phyloP scores from a whole-genome alignment of 2,797 vertebrate species.

The Paratrypauchen microcephalus region DNA sequence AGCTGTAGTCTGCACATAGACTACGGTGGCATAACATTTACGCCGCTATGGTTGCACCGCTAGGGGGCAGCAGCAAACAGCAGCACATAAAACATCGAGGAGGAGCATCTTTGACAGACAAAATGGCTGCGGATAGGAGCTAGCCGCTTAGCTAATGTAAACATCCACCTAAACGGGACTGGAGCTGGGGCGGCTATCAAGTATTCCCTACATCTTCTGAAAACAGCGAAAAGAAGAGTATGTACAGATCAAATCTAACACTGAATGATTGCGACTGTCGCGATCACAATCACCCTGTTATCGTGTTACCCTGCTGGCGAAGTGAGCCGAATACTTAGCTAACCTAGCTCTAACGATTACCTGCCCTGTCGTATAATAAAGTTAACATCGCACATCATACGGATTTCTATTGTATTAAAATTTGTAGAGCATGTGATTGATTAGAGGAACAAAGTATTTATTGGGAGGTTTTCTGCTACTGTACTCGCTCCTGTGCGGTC shows the following conservation, averaged over 20 bases:
- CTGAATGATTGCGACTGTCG: background rate
- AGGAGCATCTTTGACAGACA: constrained; percentile 22
- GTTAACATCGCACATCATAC: background rate
- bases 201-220: constrained; percentile 2
- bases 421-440: no score
- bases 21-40: background rate
- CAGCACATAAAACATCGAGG: background rate
- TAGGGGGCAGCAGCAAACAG: constrained; percentile 27
- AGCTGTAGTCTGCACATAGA: no score
- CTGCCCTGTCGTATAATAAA: background rate
- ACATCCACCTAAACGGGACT: constrained; percentile 28
- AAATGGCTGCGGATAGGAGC: constrained; percentile 51
- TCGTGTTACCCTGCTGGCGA: background rate
- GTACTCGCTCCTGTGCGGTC: background rate
- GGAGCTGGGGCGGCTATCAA: constrained; percentile 37
- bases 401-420: background rate
- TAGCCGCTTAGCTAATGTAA: constrained; percentile 56
- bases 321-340: constrained; percentile 26
- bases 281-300: background rate
- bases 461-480: background rate
- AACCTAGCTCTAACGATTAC: constrained; percentile 5
- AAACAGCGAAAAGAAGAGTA: constrained; percentile 40
- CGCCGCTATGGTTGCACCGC: background rate
- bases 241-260: constrained; percentile 14
- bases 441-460: background rate